A percentile compares a stretch with the other conserved stretches of the same genome.
Evolutionary conservation across 2,888 invertebrate genomes (phyloP).

Genomic region (Macrophya alboannulata): DNA sequence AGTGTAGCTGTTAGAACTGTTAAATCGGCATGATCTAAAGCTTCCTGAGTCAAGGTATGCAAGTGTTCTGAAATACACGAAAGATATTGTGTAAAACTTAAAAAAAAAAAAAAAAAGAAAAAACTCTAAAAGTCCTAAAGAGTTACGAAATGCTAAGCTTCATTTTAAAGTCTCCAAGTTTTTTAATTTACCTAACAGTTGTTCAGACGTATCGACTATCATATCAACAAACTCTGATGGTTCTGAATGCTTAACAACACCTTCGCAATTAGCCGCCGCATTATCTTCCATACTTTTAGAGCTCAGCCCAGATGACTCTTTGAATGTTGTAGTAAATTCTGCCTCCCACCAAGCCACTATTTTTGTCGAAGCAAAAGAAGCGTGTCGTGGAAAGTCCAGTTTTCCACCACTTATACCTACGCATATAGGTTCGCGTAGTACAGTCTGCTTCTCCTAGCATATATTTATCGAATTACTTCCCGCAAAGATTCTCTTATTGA

Average conservation of each 20-base stretch:
- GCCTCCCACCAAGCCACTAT: slow-evolving; percentile 94
- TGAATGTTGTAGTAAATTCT: slow-evolving; percentile 89
- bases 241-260: slow-evolving; percentile 88
- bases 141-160: not conserved
- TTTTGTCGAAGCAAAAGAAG: slow-evolving; percentile 92
- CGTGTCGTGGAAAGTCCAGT: slow-evolving; percentile 91
- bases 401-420: slow-evolving; percentile 91
- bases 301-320: slow-evolving; percentile 84
- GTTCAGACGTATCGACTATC: slow-evolving; percentile 87
- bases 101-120: not conserved
- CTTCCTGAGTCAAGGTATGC: slow-evolving; percentile 91
- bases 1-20: slow-evolving; percentile 91
- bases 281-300: slow-evolving; percentile 74
- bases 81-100: not conserved
- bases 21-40: slow-evolving; percentile 91
- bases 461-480: not conserved
- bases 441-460: slow-evolving; percentile 85
- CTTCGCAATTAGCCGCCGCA: slow-evolving; percentile 80
- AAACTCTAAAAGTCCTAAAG: not conserved
- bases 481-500: slow-evolving; percentile 34
- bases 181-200: slow-evolving; percentile 83
- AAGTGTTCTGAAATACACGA: slow-evolving; percentile 84
- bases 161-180: not conserved
- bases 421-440: slow-evolving; percentile 90
- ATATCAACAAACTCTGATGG: slow-evolving; percentile 89